Conservation (phyloP, 2,888 invertebrate species). For the Anodontia alba region DNA sequence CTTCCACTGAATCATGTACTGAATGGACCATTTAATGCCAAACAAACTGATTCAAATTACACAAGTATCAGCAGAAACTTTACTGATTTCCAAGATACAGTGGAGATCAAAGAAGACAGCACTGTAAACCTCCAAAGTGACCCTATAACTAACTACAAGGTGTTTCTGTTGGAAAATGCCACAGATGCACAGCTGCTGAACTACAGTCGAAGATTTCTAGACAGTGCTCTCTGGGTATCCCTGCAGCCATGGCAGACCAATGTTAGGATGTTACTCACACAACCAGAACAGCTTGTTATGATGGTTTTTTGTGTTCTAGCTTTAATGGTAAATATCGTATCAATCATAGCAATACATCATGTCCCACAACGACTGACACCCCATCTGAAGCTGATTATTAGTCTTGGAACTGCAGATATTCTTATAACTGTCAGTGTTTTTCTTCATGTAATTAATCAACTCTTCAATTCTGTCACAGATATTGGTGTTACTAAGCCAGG, state of each 20-base stretch:
- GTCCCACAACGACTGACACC: constrained; percentile 72
- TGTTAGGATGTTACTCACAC: constrained; percentile 56
- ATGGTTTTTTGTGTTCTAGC: constrained; percentile 68
- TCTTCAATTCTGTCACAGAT: constrained; percentile 61
- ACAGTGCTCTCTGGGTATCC: constrained; percentile 33
- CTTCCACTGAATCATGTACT: neutral
- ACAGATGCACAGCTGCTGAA: neutral
- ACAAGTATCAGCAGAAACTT: neutral
- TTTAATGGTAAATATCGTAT: constrained; percentile 73
- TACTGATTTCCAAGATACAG: neutral
- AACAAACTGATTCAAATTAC: neutral
- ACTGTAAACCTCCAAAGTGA: too few species aligned
- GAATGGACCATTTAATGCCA: neutral
- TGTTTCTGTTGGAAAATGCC: neutral
- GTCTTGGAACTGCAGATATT: constrained; percentile 74
- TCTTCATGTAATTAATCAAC: constrained; percentile 69
- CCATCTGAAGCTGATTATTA: constrained; percentile 77
- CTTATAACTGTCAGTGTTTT: constrained; percentile 74
- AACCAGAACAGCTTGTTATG: constrained; percentile 68
- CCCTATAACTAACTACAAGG: neutral
- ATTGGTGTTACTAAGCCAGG: constrained; percentile 35
- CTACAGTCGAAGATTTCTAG: constrained; percentile 14
- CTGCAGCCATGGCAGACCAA: constrained; percentile 33
- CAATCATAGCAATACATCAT: constrained; percentile 76
- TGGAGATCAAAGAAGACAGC: too few species aligned